Percentiles rank a stretch among this genome's conserved stretches.
phyloP scores from a whole-genome alignment of 1,140 invertebrate genomes.

The Phymastichus coffea region DNA sequence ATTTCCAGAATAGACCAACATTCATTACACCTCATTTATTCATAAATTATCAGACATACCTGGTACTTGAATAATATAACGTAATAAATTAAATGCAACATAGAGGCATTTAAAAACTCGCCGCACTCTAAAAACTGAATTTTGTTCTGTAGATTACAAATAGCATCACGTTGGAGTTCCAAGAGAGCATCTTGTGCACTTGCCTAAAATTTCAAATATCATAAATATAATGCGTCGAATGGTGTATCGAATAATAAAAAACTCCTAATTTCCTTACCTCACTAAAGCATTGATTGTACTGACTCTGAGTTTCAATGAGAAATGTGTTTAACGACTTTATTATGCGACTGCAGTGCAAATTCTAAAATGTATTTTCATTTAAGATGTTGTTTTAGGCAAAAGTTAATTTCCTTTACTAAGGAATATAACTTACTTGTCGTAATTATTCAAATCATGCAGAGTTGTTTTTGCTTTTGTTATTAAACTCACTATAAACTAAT shows the following conservation, averaged over 20 bases:
- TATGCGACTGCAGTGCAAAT: conserved; percentile 36
- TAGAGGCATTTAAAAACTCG: conserved; percentile 35
- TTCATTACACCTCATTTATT: too few species aligned
- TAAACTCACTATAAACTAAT: too few species aligned
- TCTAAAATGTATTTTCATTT: conserved; percentile 40
- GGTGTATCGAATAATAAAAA: too few species aligned
- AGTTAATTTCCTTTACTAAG: too few species aligned
- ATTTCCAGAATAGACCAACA: too few species aligned
- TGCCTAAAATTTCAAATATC: conserved; percentile 41
- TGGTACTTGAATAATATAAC: conserved; percentile 42
- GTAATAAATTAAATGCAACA: conserved; percentile 42
- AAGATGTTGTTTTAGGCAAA: too few species aligned
- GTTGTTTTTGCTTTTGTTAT: too few species aligned
- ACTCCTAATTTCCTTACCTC: conserved; percentile 44
- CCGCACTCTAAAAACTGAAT: conserved; percentile 38
- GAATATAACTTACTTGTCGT: too few species aligned
- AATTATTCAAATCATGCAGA: too few species aligned
- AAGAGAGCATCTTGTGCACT: conserved; percentile 45
- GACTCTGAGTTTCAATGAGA: conserved; percentile 44
- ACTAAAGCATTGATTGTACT: conserved; percentile 50
- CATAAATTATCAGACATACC: too few species aligned
- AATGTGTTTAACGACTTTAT: conserved; percentile 41
- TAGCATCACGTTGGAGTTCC: conserved; percentile 46
- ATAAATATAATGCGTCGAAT: too few species aligned
- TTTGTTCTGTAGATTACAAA: conserved; percentile 40